Conservation (phyloP, 2,113 vertebrate species). For the Planiliza haematocheilus region DNA sequence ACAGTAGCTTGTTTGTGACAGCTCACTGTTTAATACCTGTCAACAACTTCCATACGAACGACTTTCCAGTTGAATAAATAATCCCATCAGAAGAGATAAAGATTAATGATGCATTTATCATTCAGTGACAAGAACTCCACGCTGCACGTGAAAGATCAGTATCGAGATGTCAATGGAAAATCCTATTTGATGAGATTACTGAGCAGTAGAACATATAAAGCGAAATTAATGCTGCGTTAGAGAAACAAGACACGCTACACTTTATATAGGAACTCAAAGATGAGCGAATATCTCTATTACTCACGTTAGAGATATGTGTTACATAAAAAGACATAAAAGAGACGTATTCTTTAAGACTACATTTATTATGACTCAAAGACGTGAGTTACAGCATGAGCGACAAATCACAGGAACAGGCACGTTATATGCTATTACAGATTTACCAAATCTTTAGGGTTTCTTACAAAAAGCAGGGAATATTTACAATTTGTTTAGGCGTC, state of each 20-base stretch:
- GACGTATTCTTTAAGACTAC: background rate
- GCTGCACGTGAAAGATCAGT: conserved; percentile 45
- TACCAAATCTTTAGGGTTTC: too few species aligned
- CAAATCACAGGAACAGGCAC: conserved; percentile 22
- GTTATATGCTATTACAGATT: background rate
- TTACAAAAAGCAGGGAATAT: too few species aligned
- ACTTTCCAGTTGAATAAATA: conserved; percentile 69
- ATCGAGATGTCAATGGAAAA: conserved; percentile 43
- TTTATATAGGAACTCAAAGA: conserved; percentile 1
- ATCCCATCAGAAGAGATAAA: conserved; percentile 62
- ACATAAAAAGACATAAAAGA: background rate
- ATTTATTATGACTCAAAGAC: conserved; percentile 16
- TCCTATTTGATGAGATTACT: conserved; percentile 59
- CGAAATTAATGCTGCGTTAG: conserved; percentile 43
- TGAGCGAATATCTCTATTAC: background rate
- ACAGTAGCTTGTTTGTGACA: conserved; percentile 45
- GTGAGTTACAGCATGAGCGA: conserved; percentile 18
- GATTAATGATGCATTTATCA: conserved; percentile 76
- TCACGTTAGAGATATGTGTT: conserved; percentile 9
- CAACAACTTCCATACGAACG: conserved; percentile 49
- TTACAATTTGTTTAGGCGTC: background rate
- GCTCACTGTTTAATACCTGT: conserved; percentile 58
- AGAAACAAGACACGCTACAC: conserved; percentile 24
- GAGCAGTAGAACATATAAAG: conserved; percentile 52
- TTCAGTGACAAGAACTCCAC: conserved; percentile 55